Evolutionary conservation across 2,113 vertebrate species (phyloP).

Genomic region (Saguinus imperator): DNA sequence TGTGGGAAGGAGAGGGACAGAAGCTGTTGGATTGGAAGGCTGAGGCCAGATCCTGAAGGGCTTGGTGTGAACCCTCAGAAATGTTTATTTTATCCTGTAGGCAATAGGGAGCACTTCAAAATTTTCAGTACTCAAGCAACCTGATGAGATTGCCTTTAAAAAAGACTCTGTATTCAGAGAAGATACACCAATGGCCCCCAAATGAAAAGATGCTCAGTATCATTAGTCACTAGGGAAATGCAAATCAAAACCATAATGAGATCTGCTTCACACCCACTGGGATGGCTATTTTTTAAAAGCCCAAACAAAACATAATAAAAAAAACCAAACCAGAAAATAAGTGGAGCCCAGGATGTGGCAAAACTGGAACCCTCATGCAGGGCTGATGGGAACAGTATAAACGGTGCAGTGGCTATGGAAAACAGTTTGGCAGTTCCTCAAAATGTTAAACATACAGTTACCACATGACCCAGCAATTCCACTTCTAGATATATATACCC

Average conservation of each 20-base stretch:
- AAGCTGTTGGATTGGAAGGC: neutral
- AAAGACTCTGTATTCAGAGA: neutral
- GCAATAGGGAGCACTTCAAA: neutral
- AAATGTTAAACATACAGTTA: neutral
- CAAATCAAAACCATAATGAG: neutral
- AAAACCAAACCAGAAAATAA: neutral
- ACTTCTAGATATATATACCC: neutral
- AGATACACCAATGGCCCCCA: neutral
- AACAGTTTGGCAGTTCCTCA: neutral
- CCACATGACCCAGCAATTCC: neutral
- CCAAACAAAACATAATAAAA: neutral
- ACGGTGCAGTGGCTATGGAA: neutral
- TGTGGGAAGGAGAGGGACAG: neutral
- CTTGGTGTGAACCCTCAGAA: neutral
- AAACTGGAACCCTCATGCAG: neutral
- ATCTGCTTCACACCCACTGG: neutral
- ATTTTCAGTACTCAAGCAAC: neutral
- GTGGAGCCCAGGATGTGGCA: neutral
- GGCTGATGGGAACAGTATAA: neutral
- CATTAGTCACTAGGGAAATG: neutral
- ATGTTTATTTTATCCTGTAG: slow-evolving; percentile 21
- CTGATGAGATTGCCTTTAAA: neutral
- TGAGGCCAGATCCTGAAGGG: neutral
- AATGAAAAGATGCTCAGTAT: neutral
- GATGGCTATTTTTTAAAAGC: neutral